These are phyloP conservation scores for Pemphigus obesinymphae DNA, from an alignment of 1,140 invertebrate species.

Conservation along the genomic window DNA sequence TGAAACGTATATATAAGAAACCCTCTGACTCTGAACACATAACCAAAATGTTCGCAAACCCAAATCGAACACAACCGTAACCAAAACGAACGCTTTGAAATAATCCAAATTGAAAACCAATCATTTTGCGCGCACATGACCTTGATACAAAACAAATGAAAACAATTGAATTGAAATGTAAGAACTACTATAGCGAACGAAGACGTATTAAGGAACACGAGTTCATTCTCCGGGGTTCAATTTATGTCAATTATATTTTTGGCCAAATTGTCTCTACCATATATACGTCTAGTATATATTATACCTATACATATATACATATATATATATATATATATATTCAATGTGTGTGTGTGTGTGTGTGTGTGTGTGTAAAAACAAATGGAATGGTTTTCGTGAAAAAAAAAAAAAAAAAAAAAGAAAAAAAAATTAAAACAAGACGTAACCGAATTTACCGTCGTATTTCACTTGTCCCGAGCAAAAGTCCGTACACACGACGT, in stretches of 20 bases:
- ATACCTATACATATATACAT: background rate
- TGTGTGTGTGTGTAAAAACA: background rate
- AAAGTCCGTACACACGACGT: background rate
- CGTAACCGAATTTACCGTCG: background rate
- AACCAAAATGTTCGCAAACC: no score
- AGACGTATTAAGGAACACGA: background rate
- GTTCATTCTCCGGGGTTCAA: background rate
- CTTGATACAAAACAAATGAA: background rate
- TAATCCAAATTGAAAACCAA: no score
- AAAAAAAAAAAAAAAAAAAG: background rate
- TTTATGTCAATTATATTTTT: background rate
- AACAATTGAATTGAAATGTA: background rate
- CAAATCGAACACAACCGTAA: no score
- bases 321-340: background rate
- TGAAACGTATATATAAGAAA: no score
- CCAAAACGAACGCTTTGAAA: no score
- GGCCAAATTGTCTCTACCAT: background rate
- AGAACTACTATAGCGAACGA: background rate
- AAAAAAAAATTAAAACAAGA: background rate
- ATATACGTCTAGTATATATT: no score
- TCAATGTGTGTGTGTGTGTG: no score
- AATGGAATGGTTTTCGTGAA: background rate
- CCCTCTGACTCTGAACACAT: no score
- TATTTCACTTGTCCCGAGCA: background rate
- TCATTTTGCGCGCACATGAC: no score